Evolutionary conservation across 2,797 vertebrate species (phyloP).

Genomic region (Alosa sapidissima): DNA sequence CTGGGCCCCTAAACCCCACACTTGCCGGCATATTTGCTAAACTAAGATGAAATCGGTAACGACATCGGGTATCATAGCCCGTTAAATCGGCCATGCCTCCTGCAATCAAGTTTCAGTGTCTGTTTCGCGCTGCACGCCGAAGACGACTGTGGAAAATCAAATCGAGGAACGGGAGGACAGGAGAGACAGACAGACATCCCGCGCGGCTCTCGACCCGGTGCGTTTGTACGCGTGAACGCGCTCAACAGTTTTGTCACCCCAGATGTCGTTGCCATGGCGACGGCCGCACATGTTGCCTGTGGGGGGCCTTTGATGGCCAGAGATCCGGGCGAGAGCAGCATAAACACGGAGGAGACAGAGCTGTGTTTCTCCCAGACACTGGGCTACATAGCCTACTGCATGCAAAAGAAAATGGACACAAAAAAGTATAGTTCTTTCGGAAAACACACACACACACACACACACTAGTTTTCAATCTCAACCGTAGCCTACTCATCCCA

Average conservation of each 20-base stretch:
- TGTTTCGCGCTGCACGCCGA: neutral
- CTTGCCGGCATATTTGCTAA: neutral
- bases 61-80: neutral
- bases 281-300: conserved; percentile 51
- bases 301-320: neutral
- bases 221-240: conserved; percentile 45
- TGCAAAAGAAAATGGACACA: neutral
- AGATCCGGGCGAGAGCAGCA: conserved; percentile 33
- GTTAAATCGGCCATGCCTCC: neutral
- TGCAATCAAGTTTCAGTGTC: neutral
- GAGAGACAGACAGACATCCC: neutral
- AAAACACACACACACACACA: neutral
- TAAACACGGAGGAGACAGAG: conserved; percentile 37
- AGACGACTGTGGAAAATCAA: neutral
- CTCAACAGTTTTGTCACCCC: conserved; percentile 61
- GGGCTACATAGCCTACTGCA: neutral
- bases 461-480: neutral
- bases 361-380: neutral
- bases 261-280: conserved; percentile 64
- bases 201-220: conserved; percentile 1
- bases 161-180: neutral
- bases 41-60: neutral
- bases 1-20: neutral
- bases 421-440: neutral
- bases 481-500: too few relatives aligned